These are phyloP conservation scores for Caretta caretta DNA, from an alignment of 2,113 vertebrate genomes.

Conservation along the genomic window DNA sequence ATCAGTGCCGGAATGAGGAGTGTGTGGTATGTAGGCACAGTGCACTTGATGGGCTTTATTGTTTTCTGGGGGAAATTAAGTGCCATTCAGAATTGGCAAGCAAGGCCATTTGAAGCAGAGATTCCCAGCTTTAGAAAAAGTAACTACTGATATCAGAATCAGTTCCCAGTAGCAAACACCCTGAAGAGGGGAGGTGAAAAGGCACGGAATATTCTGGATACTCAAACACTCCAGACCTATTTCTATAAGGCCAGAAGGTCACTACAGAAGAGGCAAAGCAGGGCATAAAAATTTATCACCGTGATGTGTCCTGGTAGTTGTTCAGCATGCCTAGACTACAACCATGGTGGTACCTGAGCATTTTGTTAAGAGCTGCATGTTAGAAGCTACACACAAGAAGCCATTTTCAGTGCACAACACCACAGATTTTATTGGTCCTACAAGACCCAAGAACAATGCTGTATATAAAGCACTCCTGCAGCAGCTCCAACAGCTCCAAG, in stretches of 20 bases:
- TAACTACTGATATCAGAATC: neutral
- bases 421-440: neutral
- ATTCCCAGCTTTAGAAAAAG: neutral
- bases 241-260: neutral
- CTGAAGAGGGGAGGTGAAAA: neutral
- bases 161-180: neutral
- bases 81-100: neutral
- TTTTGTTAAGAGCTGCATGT: neutral
- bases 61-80: neutral
- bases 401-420: fast-evolving
- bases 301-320: fast-evolving
- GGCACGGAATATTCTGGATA: neutral
- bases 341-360: fast-evolving
- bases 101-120: neutral
- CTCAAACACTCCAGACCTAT: neutral
- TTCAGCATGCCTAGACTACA: neutral
- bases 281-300: neutral
- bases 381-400: fast-evolving
- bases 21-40: neutral
- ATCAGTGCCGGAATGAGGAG: conserved; percentile 4
- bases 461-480: neutral
- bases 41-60: conserved; percentile 27
- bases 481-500: too few species aligned
- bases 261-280: neutral
- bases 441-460: neutral